Evolutionary conservation across 2,113 vertebrate genomes (phyloP).

Genomic region (Gallinago paraguaiae): DNA sequence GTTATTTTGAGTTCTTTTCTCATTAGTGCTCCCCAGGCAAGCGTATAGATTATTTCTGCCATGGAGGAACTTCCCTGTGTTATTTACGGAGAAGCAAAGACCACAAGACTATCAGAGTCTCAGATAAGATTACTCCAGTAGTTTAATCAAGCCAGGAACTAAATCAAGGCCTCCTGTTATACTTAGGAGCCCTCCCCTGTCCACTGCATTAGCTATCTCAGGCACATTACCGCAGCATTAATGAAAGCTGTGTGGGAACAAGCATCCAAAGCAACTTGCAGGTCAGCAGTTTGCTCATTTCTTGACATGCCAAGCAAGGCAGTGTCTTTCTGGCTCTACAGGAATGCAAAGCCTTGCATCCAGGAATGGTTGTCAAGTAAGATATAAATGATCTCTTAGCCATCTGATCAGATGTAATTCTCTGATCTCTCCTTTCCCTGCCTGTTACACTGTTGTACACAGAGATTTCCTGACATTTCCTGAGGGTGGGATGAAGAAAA

Average conservation of each 20-base stretch:
- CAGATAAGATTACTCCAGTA: not conserved
- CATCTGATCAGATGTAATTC: not conserved
- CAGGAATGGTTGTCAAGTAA: not conserved
- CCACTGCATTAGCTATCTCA: not conserved
- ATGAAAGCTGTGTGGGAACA: not conserved
- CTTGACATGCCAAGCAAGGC: not conserved
- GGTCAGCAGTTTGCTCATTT: not conserved
- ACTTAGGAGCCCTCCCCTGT: not conserved
- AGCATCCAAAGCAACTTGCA: not conserved
- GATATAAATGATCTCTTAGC: not conserved
- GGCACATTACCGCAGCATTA: not conserved
- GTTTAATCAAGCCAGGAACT: not conserved
- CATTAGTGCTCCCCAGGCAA: not conserved
- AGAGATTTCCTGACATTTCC: not conserved
- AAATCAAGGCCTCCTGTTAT: not conserved
- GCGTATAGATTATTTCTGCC: not conserved
- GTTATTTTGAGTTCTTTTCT: not conserved
- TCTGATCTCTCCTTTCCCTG: not conserved
- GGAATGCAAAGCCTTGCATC: not conserved
- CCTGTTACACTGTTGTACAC: rapidly evolving
- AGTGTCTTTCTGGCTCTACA: not conserved
- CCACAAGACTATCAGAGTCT: not conserved
- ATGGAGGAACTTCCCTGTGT: not conserved
- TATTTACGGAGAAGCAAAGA: not conserved
- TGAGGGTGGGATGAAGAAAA: not conserved